phyloP scores from a whole-genome alignment of 1,140 invertebrate genomes.

The Panagrolaimus sp. region DNA sequence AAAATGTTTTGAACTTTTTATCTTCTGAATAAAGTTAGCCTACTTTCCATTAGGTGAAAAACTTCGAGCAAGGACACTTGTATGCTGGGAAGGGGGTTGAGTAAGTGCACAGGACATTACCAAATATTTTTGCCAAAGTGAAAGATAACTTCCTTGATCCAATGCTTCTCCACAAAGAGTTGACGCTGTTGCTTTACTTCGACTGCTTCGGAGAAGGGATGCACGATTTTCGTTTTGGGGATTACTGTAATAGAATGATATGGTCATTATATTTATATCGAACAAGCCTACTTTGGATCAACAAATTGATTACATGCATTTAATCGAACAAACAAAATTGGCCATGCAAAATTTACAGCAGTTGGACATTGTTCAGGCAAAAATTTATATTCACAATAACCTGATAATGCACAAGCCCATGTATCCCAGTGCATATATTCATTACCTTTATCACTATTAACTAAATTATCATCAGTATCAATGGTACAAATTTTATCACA shows the following conservation, averaged over 20 bases:
- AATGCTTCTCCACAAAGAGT: conserved; percentile 52
- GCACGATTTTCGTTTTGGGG: conserved; percentile 93
- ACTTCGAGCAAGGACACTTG: conserved; percentile 36
- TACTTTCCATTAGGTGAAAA: conserved; percentile 41
- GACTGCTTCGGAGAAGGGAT: conserved; percentile 73
- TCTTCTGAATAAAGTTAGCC: conserved; percentile 4
- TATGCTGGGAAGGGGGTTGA: conserved; percentile 36
- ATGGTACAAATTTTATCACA: conserved; percentile 82
- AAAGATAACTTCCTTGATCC: conserved; percentile 56
- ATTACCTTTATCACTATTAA: conserved; percentile 47
- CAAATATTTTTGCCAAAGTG: conserved; percentile 56
- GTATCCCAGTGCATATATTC: conserved; percentile 56
- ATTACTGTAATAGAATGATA: conserved; percentile 63
- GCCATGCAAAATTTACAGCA: conserved; percentile 83
- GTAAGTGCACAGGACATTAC: conserved; percentile 55
- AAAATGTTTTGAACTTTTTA: neutral
- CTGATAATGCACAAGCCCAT: conserved; percentile 62
- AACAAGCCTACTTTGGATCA: conserved; percentile 72
- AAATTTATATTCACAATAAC: conserved; percentile 57
- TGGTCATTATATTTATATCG: neutral
- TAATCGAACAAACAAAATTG: conserved; percentile 82
- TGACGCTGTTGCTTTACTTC: conserved; percentile 54
- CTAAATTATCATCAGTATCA: conserved; percentile 67
- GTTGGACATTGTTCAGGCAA: conserved; percentile 73
- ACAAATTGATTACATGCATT: conserved; percentile 83